Base-by-base conservation (phyloP, 2,888 invertebrate genomes). In the Oithona nana region DNA sequence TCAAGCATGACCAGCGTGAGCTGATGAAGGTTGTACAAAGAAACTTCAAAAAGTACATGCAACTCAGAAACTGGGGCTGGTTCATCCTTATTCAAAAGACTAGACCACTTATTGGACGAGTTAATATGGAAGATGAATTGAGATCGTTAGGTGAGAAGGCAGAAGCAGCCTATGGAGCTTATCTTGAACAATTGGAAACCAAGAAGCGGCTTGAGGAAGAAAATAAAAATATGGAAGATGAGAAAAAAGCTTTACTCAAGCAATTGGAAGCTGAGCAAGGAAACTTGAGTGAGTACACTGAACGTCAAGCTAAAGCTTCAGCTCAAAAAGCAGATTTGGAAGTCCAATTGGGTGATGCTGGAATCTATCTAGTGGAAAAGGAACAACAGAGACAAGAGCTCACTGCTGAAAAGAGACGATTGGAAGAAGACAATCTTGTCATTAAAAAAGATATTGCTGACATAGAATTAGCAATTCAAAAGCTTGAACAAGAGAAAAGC, bases 61-160 rank as follows among this genome's bases (percentile, higher is more conserved):
- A 89, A 75, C 83, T 98, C 74, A 88, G 95, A 77, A 95, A 92
- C 78, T 98, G 98, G 98, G 86, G 89, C 74, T 98, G 98, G 98
- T 98, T 93, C 92, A 94, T 94, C 78, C 78, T 99, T 81, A 98
- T 95, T 92, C 89, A 89, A 81, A 93, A 88, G 81, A 88, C 95
- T 83, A 94, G 93, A 81, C 95, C 98, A 72, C 84, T 98, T 74
- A 88, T 99, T 82, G 94, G 93, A 82, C 90, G 90, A 80, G 88
- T 88, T 75, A 88, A 94, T 73, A 83, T 94, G 80, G 97, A 97
- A 81, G 98, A 98, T 81, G 95, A 98, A 80, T 84, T 98, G 30
- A 64, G 61, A 61, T 49, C 65, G 28, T 49, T 61, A 6, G 93
- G 94, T 77, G 97, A 97, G 80, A 93, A 93, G 77, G 88, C 94